Evolutionary conservation across 1,140 invertebrate genomes (phyloP).

Genomic region (Cheumatopsyche charites): DNA sequence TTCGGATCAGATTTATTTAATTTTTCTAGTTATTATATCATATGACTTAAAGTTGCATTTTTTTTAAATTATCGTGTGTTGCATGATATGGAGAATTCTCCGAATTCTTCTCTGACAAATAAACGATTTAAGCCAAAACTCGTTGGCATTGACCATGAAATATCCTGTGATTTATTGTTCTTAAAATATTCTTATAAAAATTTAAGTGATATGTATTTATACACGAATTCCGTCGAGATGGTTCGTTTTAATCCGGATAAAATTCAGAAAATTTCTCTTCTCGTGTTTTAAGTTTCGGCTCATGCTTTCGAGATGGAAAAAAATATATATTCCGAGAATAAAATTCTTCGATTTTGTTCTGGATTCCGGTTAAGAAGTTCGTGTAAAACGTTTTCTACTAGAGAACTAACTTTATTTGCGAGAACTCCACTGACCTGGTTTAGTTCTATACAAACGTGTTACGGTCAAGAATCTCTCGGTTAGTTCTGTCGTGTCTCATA

Average conservation of each 20-base stretch:
- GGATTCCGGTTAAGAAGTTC: no score
- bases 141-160: conserved; percentile 31
- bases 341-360: no score
- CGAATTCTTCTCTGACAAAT: not conserved
- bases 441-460: conserved; percentile 47
- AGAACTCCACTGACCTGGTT: conserved; percentile 47
- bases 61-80: not conserved
- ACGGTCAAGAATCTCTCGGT: conserved; percentile 44
- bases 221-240: no score
- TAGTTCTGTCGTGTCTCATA: conserved; percentile 19
- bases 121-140: not conserved
- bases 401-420: conserved; percentile 25
- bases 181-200: not conserved
- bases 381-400: conserved; percentile 17
- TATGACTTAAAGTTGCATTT: not conserved
- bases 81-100: not conserved
- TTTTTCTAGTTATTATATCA: not conserved
- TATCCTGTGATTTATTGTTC: not conserved
- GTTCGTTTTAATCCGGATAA: no score
- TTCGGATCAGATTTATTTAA: not conserved
- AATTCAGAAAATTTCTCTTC: no score
- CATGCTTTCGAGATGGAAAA: no score
- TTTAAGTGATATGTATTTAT: no score
- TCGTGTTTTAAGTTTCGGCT: no score
- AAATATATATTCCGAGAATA: no score